Base-by-base conservation (phyloP, 2,113 vertebrate genomes). In the Butastur rufipennis region DNA sequence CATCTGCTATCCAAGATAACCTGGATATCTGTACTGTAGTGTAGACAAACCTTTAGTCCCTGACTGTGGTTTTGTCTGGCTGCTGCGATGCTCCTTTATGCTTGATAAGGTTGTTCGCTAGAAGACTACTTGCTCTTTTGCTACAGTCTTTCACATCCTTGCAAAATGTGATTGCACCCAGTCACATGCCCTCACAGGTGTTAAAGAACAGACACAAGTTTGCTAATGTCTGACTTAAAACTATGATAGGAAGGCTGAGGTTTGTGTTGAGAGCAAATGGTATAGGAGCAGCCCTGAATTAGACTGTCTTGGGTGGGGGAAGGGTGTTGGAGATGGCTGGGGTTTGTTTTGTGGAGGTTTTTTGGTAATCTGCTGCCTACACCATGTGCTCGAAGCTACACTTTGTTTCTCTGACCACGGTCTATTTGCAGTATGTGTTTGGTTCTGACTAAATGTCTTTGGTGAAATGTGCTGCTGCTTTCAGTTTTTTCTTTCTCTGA, bases 361-460 rank as follows among this genome's bases (percentile, higher is more conserved):
- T 75, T 65, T 45, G 47, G 16, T 29, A 50, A 62, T 34, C n/a
- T 80, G 29, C 27, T 31, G 5, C 31, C 56, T 27, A 2, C 7
- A 6, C 23, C 6, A 2, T 0, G 7, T 32, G 62, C 11, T 78
- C 0, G 1, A 68, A 94, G 72, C 25, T 67, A 13, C 2, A 1
- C 6, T 53, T 43, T 2, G 5, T 42, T 89, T 25, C 20, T 40
- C 32, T 55, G 61, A 10, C 26, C 2, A 0, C 2, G 22, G 13
- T 42, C 52, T 5, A 1, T 45, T n/a, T n/a, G 18, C 3, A 9
- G 9, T 14, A 3, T 6, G 4, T 53, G 42, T 29, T 48, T 45
- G 10, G 4, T 63, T 65, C 40, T 61, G 38, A 73, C 34, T 32
- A 62, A 77, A 15, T 2, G 6, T 63, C 86, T 31, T 40, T 11